These are phyloP conservation scores for Cryptomyrus ogoouensis DNA, from an alignment of 2,113 vertebrate genomes.

Conservation along the genomic window DNA sequence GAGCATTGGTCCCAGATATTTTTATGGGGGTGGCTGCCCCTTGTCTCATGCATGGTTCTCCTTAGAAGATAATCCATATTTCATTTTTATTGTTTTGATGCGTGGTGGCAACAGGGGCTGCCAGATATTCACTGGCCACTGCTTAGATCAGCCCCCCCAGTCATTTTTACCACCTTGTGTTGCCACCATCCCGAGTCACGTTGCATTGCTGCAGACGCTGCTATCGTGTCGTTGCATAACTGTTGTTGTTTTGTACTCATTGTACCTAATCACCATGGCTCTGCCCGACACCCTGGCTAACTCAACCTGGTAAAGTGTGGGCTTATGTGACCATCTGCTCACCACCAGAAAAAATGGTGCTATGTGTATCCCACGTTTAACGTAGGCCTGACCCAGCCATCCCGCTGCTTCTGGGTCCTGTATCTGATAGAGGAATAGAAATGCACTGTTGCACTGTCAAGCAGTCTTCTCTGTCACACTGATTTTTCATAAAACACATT, in stretches of 20 bases:
- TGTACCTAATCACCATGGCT: neutral
- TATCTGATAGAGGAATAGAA: neutral
- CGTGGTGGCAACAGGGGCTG: neutral
- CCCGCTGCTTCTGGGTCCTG: neutral
- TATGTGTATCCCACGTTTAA: neutral
- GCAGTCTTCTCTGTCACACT: neutral
- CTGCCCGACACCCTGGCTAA: neutral
- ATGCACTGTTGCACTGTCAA: neutral
- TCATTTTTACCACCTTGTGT: neutral
- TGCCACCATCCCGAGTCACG: too few species aligned
- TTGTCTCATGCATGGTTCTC: neutral
- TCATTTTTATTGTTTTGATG: neutral
- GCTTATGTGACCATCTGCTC: slow-evolving; percentile 1
- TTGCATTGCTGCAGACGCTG: neutral
- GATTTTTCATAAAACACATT: neutral
- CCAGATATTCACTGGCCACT: neutral
- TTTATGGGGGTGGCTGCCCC: neutral
- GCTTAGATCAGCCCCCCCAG: neutral
- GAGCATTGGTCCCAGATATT: neutral
- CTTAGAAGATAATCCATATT: neutral
- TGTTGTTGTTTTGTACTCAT: slow-evolving; percentile 4
- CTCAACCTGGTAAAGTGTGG: neutral
- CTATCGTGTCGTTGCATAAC: neutral
- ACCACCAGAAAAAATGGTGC: neutral
- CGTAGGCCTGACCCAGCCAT: neutral